A percentile compares a stretch with the other conserved stretches of the same genome.
Evolutionary conservation across 1,140 invertebrate species (phyloP).

Genomic region (Anthonomus grandis): DNA sequence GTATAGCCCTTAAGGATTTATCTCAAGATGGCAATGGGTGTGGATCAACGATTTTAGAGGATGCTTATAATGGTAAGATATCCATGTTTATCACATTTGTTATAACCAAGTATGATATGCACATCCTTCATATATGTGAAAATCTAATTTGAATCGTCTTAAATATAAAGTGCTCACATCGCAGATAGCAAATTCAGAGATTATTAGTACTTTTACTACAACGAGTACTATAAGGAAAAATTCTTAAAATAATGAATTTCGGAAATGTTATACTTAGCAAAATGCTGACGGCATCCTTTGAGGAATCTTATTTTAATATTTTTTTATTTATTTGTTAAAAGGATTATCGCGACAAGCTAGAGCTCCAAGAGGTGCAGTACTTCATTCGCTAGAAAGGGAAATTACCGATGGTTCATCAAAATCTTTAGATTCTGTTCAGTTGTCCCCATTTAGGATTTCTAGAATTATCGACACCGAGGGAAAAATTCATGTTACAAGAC

Average conservation of each 20-base stretch:
- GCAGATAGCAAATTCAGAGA: no score
- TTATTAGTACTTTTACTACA: no score
- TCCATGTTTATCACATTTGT: no score
- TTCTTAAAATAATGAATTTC: no score
- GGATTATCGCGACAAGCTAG: slow-evolving; percentile 54
- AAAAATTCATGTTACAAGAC: slow-evolving; percentile 64
- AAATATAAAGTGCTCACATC: no score
- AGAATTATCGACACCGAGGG: slow-evolving; percentile 70
- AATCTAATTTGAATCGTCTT: no score
- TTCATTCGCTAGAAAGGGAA: slow-evolving; percentile 56
- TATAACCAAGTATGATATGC: no score
- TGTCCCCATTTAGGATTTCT: slow-evolving; percentile 69
- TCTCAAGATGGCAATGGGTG: slow-evolving; percentile 52
- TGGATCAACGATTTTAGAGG: slow-evolving; percentile 49
- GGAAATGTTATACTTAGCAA: no score
- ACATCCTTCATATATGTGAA: no score
- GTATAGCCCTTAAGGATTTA: slow-evolving; percentile 52
- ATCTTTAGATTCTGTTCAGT: slow-evolving; percentile 57
- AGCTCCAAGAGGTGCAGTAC: slow-evolving; percentile 54
- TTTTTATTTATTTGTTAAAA: slow-evolving; percentile 8
- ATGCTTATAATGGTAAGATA: slow-evolving; percentile 47
- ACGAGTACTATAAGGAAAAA: no score
- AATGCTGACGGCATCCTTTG: no score
- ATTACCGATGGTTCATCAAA: slow-evolving; percentile 50
- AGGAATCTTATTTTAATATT: no score